Base-by-base conservation (phyloP, 1,140 invertebrate species). In the Solenopsis fugax region DNA sequence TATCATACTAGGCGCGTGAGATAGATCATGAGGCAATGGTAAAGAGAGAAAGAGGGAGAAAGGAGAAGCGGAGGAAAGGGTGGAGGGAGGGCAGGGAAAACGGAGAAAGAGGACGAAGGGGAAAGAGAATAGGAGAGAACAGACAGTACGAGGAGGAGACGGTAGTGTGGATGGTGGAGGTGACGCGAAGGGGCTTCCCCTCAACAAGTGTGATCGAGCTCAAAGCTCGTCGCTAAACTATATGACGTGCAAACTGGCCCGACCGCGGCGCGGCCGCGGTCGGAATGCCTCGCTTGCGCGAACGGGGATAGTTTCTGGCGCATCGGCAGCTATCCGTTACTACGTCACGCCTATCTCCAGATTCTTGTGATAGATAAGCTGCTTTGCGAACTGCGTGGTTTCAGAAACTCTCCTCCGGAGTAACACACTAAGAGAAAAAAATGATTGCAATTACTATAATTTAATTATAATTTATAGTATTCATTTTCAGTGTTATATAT, bases 161-260 rank as follows among this genome's bases (percentile, higher is more conserved):
- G 89, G 56, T 21, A 50, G 54, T 10, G 58, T 10, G 58, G 60
- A 52, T 73, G 62, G 86, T 58, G 81, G 73, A 71, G 67, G 84
- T 85, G 64, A 62, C 72, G 73, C 84, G 62, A 91, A 71, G 86
- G 88, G 86, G 88, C 67, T 89, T 91, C 90, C 86, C 90, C 87
- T 93, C 93, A 93, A 93, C 93, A 93, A 93, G 93, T 93, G 92
- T 88, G 92, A 93, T 93, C 90, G 89, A 86, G 65, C 78, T 9
- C 76, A 88, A 91, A 86, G 87, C 87, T 91, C 82, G 71, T 88
- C 84, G 86, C 89, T 89, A 76, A 80, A 87, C 82, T 91, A 87
- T 91, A 91, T 89, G 89, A 91, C 69, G 64, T 62, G 84, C 76
- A 45, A 85, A 80, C 75, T 60, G 71, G 82, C 54, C 87, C 86